Conservation (phyloP, 2,888 invertebrate genomes). For the Monoplex corrugatus region DNA sequence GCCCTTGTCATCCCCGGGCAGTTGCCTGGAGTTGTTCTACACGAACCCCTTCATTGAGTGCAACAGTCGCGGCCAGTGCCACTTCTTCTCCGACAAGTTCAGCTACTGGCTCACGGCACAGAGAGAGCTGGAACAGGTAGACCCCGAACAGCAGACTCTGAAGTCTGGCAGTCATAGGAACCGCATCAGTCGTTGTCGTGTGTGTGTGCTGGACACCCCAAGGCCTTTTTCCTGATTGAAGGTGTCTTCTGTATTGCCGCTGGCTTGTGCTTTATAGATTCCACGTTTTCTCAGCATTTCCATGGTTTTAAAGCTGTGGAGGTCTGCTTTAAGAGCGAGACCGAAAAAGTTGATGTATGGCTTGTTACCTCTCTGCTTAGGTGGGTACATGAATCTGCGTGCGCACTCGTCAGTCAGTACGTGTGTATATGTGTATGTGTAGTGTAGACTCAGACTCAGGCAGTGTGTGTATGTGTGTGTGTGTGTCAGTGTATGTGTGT, state of each 20-base stretch:
- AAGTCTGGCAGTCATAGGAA: slow-evolving; percentile 53
- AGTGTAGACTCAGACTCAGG: too few relatives aligned
- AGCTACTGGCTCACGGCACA: slow-evolving; percentile 98
- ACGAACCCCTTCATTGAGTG: slow-evolving; percentile 81
- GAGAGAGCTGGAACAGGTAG: slow-evolving; percentile 36
- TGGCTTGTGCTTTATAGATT: not conserved
- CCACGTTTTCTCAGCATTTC: too few relatives aligned
- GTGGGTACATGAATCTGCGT: not conserved
- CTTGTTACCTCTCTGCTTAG: not conserved
- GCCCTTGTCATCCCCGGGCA: slow-evolving; percentile 66
- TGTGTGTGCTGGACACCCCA: slow-evolving; percentile 53
- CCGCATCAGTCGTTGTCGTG: slow-evolving; percentile 58
- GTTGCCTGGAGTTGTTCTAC: slow-evolving; percentile 74
- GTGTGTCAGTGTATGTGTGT: not conserved
- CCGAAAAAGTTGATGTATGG: too few relatives aligned
- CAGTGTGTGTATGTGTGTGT: slow-evolving; percentile 22
- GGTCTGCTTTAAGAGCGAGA: too few relatives aligned
- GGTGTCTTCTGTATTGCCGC: too few relatives aligned
- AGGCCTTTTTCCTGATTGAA: not conserved
- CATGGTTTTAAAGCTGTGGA: too few relatives aligned
- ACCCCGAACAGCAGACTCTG: slow-evolving; percentile 52
- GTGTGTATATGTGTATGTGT: too few relatives aligned
- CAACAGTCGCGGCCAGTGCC: slow-evolving; percentile 70
- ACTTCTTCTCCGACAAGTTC: slow-evolving; percentile 89
- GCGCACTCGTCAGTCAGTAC: not conserved